phyloP scores from a whole-genome alignment of 2,888 invertebrate genomes.

The Cremastinae sp. region DNA sequence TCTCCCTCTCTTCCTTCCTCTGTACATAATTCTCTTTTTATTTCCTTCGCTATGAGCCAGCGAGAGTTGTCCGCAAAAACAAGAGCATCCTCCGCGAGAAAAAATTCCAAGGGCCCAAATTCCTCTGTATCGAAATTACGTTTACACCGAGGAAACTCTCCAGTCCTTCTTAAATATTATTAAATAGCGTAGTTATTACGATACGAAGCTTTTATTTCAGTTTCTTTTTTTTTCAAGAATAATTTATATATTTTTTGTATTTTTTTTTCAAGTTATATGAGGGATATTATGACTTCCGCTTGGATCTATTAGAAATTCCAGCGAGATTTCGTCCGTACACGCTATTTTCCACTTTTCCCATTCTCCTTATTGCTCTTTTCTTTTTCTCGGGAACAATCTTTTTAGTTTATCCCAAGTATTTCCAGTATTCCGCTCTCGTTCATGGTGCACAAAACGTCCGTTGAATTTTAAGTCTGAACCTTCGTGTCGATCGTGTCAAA shows the following conservation, averaged over 20 bases:
- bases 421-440: constrained; percentile 57
- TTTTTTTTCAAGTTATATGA: background rate
- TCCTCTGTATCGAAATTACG: constrained; percentile 34
- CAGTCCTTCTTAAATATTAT: too few species aligned
- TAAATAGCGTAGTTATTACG: too few species aligned
- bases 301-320: constrained; percentile 46
- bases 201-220: too few species aligned
- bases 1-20: background rate
- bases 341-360: constrained; percentile 3
- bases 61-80: constrained; percentile 48
- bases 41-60: constrained; percentile 32
- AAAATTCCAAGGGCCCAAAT: constrained; percentile 42
- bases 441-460: constrained; percentile 46
- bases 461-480: constrained; percentile 59
- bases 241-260: background rate
- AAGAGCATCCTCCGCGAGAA: constrained; percentile 47
- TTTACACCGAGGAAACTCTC: constrained; percentile 3
- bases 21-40: constrained; percentile 28
- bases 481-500: constrained; percentile 60
- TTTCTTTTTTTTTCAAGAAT: background rate
- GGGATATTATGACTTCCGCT: constrained; percentile 45
- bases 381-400: background rate
- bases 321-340: constrained; percentile 9
- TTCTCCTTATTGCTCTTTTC: background rate
- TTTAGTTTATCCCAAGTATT: background rate